Base-by-base conservation (phyloP, 2,113 vertebrate species). In the Sapayoa aenigma region DNA sequence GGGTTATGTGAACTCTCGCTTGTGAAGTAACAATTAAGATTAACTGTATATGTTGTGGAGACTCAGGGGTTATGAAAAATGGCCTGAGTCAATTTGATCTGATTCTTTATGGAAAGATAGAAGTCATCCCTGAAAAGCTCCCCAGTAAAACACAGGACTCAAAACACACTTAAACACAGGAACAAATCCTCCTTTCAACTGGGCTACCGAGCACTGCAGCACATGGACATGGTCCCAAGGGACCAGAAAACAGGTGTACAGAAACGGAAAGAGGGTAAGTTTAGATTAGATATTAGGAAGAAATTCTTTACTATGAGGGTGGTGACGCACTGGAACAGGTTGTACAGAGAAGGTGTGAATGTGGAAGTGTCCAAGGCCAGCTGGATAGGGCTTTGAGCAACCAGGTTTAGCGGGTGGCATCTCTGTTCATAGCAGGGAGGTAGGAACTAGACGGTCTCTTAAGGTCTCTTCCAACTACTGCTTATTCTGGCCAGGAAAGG, bases 151-250 rank as follows among this genome's bases (percentile, higher is more conserved):
- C 6, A 37, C 10, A 66, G 47, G 81, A n/a, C n/a, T n/a, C n/a
- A n/a, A n/a, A n/a, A n/a, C n/a, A n/a, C n/a, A n/a, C n/a, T n/a
- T n/a, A n/a, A n/a, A n/a, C n/a, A n/a, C n/a, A n/a, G n/a, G n/a
- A n/a, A n/a, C n/a, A n/a, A n/a, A 84, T 71, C 91, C 20, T 74
- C 16, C 63, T 71, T 81, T 84, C 35, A 76, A 6, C n/a, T 71
- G 50, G 37, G 25, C 9, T 35, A 33, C 31, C 66, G 33, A 65
- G 49, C 13, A 28, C 9, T 58, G 49, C 28, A 47, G 20, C 30
- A 55, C 8, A 50, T 8, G 2, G 7, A 3, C 25, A 46, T 15
- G 33, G 28, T 33, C 28, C 21, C 1, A 0, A 9, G 15, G 44
- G 24, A 74, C 24, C 27, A 31, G 37, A 46, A n/a, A 80, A 56